A percentile compares a stretch with the other conserved stretches of the same genome.
These are phyloP conservation scores for Dryobotodes eremita DNA, from an alignment of 2,888 invertebrate genomes.

Conservation along the genomic window DNA sequence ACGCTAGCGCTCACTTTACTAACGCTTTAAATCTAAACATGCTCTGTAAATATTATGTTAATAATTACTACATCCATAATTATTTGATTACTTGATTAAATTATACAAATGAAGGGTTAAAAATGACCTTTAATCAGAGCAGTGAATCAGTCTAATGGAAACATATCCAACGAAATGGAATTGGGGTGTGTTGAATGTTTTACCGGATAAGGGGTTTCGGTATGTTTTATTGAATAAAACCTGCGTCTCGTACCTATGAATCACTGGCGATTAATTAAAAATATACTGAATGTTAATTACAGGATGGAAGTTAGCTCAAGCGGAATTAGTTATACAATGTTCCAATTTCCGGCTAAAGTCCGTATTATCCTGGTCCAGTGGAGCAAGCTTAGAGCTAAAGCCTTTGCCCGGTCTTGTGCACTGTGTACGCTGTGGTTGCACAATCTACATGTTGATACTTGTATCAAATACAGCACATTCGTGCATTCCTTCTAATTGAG, in stretches of 20 bases:
- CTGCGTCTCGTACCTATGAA: slow-evolving; percentile 12
- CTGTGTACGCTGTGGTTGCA: slow-evolving; percentile 45
- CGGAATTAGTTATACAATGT: slow-evolving; percentile 43
- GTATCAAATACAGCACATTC: slow-evolving; percentile 44
- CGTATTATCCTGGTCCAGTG: slow-evolving; percentile 41
- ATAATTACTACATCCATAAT: neutral
- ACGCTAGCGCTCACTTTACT: slow-evolving; percentile 30
- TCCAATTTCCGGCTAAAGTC: slow-evolving; percentile 48
- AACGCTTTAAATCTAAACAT: slow-evolving; percentile 26
- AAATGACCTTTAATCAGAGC: slow-evolving; percentile 58
- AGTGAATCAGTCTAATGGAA: slow-evolving; percentile 58
- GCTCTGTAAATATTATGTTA: neutral
- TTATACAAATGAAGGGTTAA: slow-evolving; percentile 34
- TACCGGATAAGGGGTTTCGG: slow-evolving; percentile 39
- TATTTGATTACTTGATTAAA: slow-evolving; percentile 17
- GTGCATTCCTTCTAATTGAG: slow-evolving; percentile 51
- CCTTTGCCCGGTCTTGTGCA: slow-evolving; percentile 61
- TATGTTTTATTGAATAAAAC: slow-evolving; percentile 34
- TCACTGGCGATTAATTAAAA: slow-evolving; percentile 37
- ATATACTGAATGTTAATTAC: slow-evolving; percentile 18
- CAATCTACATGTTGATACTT: slow-evolving; percentile 24
- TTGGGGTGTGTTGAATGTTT: slow-evolving; percentile 56
- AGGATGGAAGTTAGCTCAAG: slow-evolving; percentile 18
- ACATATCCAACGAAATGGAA: slow-evolving; percentile 61
- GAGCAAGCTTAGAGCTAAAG: slow-evolving; percentile 53